Evolutionary conservation across 1,140 invertebrate species (phyloP).

Genomic region (Drosophila ananassae): DNA sequence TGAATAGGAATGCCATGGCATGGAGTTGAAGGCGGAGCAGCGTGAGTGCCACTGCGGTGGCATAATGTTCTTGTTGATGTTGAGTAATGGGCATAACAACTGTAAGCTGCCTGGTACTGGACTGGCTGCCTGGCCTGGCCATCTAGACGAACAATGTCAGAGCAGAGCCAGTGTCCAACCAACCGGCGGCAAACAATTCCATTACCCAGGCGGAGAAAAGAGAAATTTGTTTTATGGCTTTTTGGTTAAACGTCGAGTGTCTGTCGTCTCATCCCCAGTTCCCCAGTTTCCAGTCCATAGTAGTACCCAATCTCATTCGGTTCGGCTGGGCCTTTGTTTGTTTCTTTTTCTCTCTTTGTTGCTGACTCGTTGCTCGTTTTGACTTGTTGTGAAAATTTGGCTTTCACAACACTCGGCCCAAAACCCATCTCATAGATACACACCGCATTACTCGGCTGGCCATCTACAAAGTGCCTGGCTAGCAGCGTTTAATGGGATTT

Average conservation of each 20-base stretch:
- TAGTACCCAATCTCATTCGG: constrained; percentile 5
- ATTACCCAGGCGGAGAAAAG: constrained; percentile 58
- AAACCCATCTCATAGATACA: not conserved
- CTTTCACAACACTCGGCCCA: constrained; percentile 63
- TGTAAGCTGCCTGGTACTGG: constrained; percentile 65
- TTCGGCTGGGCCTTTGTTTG: constrained; percentile 46
- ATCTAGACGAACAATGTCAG: constrained; percentile 10
- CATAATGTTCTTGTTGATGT: constrained; percentile 82
- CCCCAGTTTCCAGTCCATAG: not conserved
- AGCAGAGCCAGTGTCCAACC: constrained; percentile 28
- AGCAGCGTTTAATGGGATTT: constrained; percentile 79
- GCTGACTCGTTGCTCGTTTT: constrained; percentile 63
- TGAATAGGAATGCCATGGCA: constrained; percentile 38
- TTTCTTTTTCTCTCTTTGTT: constrained; percentile 28
- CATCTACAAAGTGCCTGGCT: constrained; percentile 50
- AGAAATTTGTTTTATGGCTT: constrained; percentile 71
- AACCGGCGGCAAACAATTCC: constrained; percentile 40
- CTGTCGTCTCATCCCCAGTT: constrained; percentile 2
- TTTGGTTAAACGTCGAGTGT: constrained; percentile 52
- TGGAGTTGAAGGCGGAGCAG: constrained; percentile 19
- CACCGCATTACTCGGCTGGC: not conserved
- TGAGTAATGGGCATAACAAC: constrained; percentile 81
- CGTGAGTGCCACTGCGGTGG: constrained; percentile 72
- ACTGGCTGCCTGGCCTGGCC: constrained; percentile 54
- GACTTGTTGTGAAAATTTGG: constrained; percentile 80